Evolutionary conservation across 2,888 invertebrate species (phyloP), one percentile per base, ranked within the genome.

Genomic region (Drosophila aldrichi): DNA sequence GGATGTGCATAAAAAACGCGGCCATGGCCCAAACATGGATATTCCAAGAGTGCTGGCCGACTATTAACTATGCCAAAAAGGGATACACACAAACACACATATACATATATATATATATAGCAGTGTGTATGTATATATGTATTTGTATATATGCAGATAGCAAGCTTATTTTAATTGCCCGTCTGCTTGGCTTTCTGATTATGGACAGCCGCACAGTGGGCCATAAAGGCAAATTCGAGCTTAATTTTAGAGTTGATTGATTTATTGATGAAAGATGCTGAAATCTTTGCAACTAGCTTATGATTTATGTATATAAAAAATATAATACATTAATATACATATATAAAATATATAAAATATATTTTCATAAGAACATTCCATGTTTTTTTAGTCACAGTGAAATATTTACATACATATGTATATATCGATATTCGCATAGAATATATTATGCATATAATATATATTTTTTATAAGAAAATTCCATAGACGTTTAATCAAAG

Each of bases 81-180:
- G 14, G 8, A 29, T 9, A 29, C 7, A 29, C 8, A 41, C 44
- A 52, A n/a, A 49, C 54, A 48, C 10, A 48, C 32, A 16, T 10
- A 12, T 6, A 43, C 44, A 59, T 63, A 46, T 56, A 43, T 18
- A 46, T 56, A 43, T 55, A 14, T 29, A 20, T 36, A 36, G 1
- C 10, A 12, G 34, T 36, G 12, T 18, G 25, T 40, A 40, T 25
- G 64, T 59, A 54, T 20, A 4, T 25, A 5, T 41, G 16, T 29
- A 62, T 64, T 44, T 58, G 44, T 54, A 54, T 61, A 8, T 52
- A 46, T 79, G 72, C 62, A 77, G 79, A 84, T 63, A 56, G 77
- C 56, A 54, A 74, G 88, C 82, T 89, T 88, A 84, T 89, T 88
- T 89, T 84, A 84, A 84, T 89, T 84, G 88, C 82, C 60, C 52